Evolutionary conservation across 92 coral and sea anemone genomes (phyloP).

Genomic region (Chrysogorgia sp.): DNA sequence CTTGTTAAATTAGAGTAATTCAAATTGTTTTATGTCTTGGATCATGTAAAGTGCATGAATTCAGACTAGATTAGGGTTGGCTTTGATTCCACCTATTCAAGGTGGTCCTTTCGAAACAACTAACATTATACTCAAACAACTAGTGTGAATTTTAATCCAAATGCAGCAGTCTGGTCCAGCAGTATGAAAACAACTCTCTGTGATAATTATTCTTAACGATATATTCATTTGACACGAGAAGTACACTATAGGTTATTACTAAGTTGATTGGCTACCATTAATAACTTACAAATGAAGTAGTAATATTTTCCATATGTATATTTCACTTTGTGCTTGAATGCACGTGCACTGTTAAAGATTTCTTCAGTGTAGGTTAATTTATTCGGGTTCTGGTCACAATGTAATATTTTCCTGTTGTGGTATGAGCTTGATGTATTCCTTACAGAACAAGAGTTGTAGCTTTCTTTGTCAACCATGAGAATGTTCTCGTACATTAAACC

Average conservation of each 20-base stretch:
- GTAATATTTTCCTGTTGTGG: constrained; percentile 31
- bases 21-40: no score
- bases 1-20: no score
- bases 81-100: no score
- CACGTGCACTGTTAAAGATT: constrained; percentile 46
- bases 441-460: constrained; percentile 68
- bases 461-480: constrained; percentile 65
- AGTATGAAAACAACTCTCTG: no score
- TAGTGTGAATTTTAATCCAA: no score
- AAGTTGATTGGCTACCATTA: no score
- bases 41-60: no score
- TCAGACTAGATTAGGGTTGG: no score
- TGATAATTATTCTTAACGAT: no score
- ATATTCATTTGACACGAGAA: not conserved
- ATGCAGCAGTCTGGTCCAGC: no score
- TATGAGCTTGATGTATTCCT: constrained; percentile 13
- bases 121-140: no score
- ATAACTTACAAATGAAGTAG: constrained; percentile 74
- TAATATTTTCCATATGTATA: constrained; percentile 66
- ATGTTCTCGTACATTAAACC: constrained; percentile 66
- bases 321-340: constrained; percentile 37
- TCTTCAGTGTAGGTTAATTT: constrained; percentile 36
- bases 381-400: constrained; percentile 60
- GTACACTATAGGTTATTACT: not conserved
- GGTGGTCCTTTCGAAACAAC: no score